Base-by-base conservation (phyloP, 2,113 vertebrate genomes). In the Dicentrarchus labrax region DNA sequence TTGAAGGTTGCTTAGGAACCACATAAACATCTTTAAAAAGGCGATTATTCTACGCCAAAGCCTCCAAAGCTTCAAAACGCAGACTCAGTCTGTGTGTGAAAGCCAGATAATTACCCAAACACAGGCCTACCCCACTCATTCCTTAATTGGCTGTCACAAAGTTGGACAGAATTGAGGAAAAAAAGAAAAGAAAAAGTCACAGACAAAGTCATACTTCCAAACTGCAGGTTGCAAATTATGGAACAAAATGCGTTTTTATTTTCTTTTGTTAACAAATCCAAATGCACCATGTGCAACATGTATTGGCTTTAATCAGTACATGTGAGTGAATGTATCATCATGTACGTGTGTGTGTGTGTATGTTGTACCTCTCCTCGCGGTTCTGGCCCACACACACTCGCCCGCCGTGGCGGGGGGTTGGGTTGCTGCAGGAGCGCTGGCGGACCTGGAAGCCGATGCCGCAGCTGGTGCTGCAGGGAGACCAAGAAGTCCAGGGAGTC, bases 361-460 rank as follows among this genome's bases (percentile, higher is more conserved):
- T 82, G 22, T 22, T 84, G 6, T 91, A 97, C 98, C 98, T 97
- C 85, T 99, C 98, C 90, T 99, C 98, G 0, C 98, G 97, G 91
- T 99, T 99, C 95, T 99, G 98, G 13, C 98, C 98, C 90, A 99
- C 97, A 53, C 98, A 99, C 84, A 99, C 98, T 0, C 98, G 95
- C 57, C 98, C 98, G 1, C 98, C 98, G 0, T 99, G 97, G 17
- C 98, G 95, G 19, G 98, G 98, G 0, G 96, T 97, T 16, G 98
- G 98, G 91, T 99, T 99, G 94, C 97, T 99, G 94, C 98, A 99
- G 82, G 97, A 97, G 3, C 98, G 96, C 83, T 99, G 98, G 0
- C 98, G 98, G 71, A 99, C 98, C 94, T 99, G 98, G 93, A 99
- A 99, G 90, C 98, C 98, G 50, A 99, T 98, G 64, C 98, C 98